Percentiles rank a stretch among this genome's conserved stretches.
phyloP scores from a whole-genome alignment of 2,797 vertebrate genomes.

The Chanos chanos region DNA sequence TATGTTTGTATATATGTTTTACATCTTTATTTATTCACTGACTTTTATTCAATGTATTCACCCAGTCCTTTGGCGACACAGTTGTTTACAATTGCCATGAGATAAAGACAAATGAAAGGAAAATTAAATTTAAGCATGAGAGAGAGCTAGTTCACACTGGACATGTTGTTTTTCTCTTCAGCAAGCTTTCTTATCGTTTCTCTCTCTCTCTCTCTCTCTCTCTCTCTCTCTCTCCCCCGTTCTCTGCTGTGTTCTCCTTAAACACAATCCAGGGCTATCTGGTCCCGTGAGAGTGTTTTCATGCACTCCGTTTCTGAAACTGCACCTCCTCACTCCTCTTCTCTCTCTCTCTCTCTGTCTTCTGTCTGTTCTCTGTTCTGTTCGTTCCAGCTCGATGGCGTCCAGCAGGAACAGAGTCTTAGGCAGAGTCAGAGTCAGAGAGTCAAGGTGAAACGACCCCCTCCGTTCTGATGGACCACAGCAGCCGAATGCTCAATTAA shows the following conservation, averaged over 20 bases:
- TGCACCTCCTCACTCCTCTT: neutral
- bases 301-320: neutral
- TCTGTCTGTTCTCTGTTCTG: neutral
- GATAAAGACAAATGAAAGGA: no score
- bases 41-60: no score
- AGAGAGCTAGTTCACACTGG: neutral
- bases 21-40: no score
- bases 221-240: neutral
- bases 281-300: neutral
- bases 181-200: no score
- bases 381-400: slow-evolving; percentile 19
- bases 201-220: neutral
- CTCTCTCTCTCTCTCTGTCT: neutral
- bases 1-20: no score
- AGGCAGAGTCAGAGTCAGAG: neutral
- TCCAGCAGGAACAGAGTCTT: slow-evolving; percentile 16
- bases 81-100: no score
- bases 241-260: no score
- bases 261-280: no score
- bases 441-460: neutral
- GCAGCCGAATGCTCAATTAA: neutral
- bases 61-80: no score
- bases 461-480: neutral
- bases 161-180: neutral
- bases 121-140: no score